Evolutionary conservation across 2,888 invertebrate genomes (phyloP).

Genomic region (Troglohyphantes excavatus): DNA sequence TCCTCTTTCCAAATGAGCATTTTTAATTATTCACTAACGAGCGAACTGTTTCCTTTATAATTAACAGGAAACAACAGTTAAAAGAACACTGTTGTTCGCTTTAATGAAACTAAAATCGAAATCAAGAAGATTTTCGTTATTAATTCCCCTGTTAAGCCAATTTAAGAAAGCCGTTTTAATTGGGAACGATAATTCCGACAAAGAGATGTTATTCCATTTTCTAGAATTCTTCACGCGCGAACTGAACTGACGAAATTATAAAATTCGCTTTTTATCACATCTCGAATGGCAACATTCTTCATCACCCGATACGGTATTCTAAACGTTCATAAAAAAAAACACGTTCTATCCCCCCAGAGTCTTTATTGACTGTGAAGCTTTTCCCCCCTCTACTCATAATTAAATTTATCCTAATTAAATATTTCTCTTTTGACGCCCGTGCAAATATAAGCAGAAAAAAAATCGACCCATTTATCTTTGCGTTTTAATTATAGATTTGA

Average conservation of each 20-base stretch:
- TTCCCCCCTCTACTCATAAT: slow-evolving; percentile 46
- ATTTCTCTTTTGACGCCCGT: slow-evolving; percentile 35
- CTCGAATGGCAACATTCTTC: neutral
- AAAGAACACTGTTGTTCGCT: neutral
- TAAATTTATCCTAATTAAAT: slow-evolving; percentile 75
- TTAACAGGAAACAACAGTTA: neutral
- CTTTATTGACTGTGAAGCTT: slow-evolving; percentile 17
- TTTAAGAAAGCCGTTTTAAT: slow-evolving; percentile 25
- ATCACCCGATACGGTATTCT: neutral
- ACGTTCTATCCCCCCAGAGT: neutral
- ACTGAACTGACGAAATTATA: neutral
- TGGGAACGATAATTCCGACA: neutral
- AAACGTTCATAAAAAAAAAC: slow-evolving; percentile 23
- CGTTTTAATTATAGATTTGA: slow-evolving; percentile 64
- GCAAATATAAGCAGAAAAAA: neutral
- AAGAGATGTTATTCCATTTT: neutral
- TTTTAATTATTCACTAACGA: slow-evolving; percentile 19
- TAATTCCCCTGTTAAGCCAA: slow-evolving; percentile 21
- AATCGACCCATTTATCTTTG: slow-evolving; percentile 51
- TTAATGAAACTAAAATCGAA: neutral
- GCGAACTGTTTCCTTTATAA: slow-evolving; percentile 8
- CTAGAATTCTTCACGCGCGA: neutral
- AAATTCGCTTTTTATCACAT: slow-evolving; percentile 7
- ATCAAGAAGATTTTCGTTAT: neutral
- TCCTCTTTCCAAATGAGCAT: neutral